A percentile compares a stretch with the other conserved stretches of the same genome.
phyloP scores from a whole-genome alignment of 2,888 invertebrate species.

The Pristionchus japonicus region DNA sequence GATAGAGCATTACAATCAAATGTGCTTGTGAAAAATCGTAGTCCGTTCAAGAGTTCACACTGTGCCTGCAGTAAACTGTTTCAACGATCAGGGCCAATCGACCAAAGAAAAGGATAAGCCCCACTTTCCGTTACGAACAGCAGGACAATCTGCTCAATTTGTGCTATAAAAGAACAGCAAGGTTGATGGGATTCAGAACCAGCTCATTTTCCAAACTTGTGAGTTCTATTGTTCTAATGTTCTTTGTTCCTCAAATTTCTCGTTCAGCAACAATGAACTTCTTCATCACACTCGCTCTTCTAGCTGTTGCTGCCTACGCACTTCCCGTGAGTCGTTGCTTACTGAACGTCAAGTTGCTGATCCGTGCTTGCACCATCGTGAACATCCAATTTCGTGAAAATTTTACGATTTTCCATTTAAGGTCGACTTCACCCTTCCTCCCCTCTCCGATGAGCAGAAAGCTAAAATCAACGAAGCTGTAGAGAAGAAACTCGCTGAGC shows the following conservation, averaged over 20 bases:
- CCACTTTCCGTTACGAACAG: not conserved
- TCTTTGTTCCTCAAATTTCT: not conserved
- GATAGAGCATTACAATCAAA: no score
- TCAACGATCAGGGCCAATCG: not conserved
- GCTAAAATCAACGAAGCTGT: not conserved
- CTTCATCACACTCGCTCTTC: not conserved
- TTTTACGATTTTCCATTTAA: not conserved
- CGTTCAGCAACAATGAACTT: not conserved
- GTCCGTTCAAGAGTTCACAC: not conserved
- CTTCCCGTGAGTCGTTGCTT: conserved; percentile 16
- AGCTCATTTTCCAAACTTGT: not conserved
- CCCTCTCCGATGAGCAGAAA: conserved; percentile 6
- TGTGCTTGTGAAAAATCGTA: no score
- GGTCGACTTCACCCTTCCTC: not conserved
- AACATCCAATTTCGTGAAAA: no score
- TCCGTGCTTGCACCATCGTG: no score
- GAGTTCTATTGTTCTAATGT: not conserved
- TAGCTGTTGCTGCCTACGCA: not conserved
- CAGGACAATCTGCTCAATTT: no score
- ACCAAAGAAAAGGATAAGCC: not conserved
- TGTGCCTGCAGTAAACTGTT: not conserved
- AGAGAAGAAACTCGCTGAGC: not conserved
- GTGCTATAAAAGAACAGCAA: no score
- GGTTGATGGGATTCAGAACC: no score
- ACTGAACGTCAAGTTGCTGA: no score